Evolutionary conservation across 1,140 invertebrate species (phyloP).

Genomic region (Archivesica marissinica): DNA sequence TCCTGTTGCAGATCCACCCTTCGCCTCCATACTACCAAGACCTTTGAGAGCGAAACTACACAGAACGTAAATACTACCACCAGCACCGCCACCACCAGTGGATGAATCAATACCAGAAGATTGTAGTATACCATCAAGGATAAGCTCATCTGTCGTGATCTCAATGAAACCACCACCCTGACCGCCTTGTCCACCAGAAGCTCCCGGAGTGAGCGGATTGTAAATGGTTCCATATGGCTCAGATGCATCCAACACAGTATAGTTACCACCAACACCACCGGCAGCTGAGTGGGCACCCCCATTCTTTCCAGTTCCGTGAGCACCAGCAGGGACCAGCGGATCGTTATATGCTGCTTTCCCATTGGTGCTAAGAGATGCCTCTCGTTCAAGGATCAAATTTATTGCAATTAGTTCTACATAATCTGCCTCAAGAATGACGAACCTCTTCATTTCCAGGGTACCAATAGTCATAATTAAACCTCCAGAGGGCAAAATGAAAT

Average conservation of each 20-base stretch:
- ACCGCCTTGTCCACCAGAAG: slow-evolving; percentile 69
- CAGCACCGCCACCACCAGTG: slow-evolving; percentile 74
- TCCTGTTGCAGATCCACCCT: slow-evolving; percentile 68
- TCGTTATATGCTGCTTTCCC: slow-evolving; percentile 60
- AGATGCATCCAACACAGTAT: slow-evolving; percentile 57
- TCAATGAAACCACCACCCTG: slow-evolving; percentile 72
- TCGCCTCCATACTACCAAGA: slow-evolving; percentile 68
- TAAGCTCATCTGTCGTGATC: slow-evolving; percentile 66
- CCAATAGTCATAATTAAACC: slow-evolving; percentile 67
- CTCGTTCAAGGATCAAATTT: slow-evolving; percentile 70
- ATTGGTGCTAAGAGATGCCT: slow-evolving; percentile 68
- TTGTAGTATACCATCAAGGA: slow-evolving; percentile 71
- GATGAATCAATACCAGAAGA: slow-evolving; percentile 66
- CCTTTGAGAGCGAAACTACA: slow-evolving; percentile 69
- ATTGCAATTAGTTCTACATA: slow-evolving; percentile 70
- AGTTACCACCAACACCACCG: slow-evolving; percentile 68
- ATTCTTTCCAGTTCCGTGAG: slow-evolving; percentile 61
- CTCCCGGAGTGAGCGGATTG: slow-evolving; percentile 64
- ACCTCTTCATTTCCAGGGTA: slow-evolving; percentile 73
- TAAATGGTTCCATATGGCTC: slow-evolving; percentile 74
- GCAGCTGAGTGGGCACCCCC: slow-evolving; percentile 75
- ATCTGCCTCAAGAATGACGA: slow-evolving; percentile 65
- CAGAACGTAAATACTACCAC: slow-evolving; percentile 73
- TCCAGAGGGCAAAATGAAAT: slow-evolving; percentile 64
- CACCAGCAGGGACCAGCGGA: slow-evolving; percentile 52